phyloP scores from a whole-genome alignment of 2,888 invertebrate genomes.

The Ashinkailepas kermadecensis region DNA sequence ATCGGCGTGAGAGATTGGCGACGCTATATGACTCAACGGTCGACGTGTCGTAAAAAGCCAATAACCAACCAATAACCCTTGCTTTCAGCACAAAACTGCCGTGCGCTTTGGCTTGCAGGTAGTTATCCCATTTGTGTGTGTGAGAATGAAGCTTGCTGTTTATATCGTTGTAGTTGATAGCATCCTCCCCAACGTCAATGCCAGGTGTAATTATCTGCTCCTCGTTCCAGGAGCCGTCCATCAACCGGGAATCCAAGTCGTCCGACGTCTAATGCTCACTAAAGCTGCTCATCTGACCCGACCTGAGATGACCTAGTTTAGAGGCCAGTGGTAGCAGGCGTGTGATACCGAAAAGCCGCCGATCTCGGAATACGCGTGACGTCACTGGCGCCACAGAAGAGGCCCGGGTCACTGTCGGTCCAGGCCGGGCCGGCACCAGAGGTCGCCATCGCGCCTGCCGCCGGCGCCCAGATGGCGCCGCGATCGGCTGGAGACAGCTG shows the following conservation, averaged over 20 bases:
- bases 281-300: not conserved
- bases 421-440: not conserved
- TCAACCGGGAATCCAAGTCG: not conserved
- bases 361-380: not conserved
- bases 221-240: not conserved
- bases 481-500: too few relatives aligned
- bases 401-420: not conserved
- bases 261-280: conserved; percentile 6
- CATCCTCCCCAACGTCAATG: not conserved
- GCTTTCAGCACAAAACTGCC: too few relatives aligned
- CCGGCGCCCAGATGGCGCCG: not conserved
- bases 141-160: not conserved
- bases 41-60: too few relatives aligned
- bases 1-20: too few relatives aligned
- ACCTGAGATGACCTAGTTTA: not conserved
- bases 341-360: not conserved
- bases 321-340: not conserved
- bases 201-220: not conserved
- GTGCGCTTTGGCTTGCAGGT: not conserved
- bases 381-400: not conserved
- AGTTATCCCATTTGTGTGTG: not conserved
- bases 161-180: not conserved
- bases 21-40: too few relatives aligned
- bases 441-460: not conserved
- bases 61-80: too few relatives aligned